Evolutionary conservation across 2,113 vertebrate species (phyloP).

Genomic region (Calyptommatus sinebrachiatus): DNA sequence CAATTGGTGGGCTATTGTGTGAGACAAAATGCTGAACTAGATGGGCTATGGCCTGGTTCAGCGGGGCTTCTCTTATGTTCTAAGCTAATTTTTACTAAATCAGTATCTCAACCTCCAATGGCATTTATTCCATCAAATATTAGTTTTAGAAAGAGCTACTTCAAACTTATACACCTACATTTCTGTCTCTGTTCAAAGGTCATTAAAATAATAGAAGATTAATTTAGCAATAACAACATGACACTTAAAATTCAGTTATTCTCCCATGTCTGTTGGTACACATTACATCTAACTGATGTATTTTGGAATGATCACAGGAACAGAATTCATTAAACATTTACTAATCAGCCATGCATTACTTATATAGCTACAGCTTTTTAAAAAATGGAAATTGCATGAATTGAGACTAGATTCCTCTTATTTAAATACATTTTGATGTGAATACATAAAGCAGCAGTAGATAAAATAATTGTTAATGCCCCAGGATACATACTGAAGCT

Average conservation of each 20-base stretch:
- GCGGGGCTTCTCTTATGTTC: too few relatives aligned
- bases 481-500: conserved; percentile 11
- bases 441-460: conserved; percentile 35
- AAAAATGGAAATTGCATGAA: conserved; percentile 29
- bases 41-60: too few relatives aligned
- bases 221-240: conserved; percentile 33
- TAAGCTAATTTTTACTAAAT: not conserved
- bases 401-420: conserved; percentile 26
- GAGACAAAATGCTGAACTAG: too few relatives aligned
- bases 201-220: conserved; percentile 35
- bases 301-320: conserved; percentile 38
- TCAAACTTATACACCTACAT: conserved; percentile 8
- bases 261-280: conserved; percentile 39
- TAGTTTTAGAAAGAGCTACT: not conserved
- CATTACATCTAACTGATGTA: conserved; percentile 41
- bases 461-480: conserved; percentile 38
- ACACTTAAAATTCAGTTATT: conserved; percentile 43
- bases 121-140: conserved; percentile 15
- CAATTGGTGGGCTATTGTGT: too few relatives aligned
- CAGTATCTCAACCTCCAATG: not conserved
- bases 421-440: conserved; percentile 37
- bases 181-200: conserved; percentile 39
- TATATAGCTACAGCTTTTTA: conserved; percentile 2
- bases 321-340: conserved; percentile 56
- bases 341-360: conserved; percentile 39